phyloP scores from a whole-genome alignment of 2,888 invertebrate genomes.

The Polyommatus icarus region DNA sequence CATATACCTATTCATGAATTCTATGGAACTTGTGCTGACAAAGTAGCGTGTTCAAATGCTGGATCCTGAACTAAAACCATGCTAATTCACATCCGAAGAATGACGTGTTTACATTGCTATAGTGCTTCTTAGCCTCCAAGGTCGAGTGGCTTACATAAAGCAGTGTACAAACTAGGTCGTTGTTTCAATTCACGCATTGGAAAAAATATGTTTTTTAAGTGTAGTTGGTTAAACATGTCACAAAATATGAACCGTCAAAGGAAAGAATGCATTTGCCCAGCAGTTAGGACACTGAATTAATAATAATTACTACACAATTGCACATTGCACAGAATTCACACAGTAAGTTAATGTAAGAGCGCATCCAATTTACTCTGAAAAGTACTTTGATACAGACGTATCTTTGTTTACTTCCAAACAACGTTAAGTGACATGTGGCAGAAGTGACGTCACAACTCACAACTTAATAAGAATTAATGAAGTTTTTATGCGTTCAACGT shows the following conservation, averaged over 20 bases:
- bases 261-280: neutral
- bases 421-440: constrained; percentile 27
- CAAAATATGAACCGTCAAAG: too few relatives aligned
- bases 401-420: constrained; percentile 24
- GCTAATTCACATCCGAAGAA: too few relatives aligned
- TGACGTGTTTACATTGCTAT: too few relatives aligned
- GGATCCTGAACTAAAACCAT: too few relatives aligned
- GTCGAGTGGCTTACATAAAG: too few relatives aligned
- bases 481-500: neutral
- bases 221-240: neutral
- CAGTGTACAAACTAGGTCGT: neutral
- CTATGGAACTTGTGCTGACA: neutral
- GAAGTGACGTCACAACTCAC: constrained; percentile 1
- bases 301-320: neutral
- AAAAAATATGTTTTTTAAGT: neutral
- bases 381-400: constrained; percentile 15
- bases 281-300: neutral
- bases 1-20: constrained; percentile 6
- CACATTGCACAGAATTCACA: neutral
- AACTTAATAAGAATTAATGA: neutral
- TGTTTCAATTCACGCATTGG: neutral
- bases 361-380: constrained; percentile 13
- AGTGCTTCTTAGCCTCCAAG: too few relatives aligned
- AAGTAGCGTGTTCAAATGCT: neutral
- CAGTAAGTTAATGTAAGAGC: constrained; percentile 1